phyloP scores from a whole-genome alignment of 2,113 vertebrate species.

The Polypterus bichir region DNA sequence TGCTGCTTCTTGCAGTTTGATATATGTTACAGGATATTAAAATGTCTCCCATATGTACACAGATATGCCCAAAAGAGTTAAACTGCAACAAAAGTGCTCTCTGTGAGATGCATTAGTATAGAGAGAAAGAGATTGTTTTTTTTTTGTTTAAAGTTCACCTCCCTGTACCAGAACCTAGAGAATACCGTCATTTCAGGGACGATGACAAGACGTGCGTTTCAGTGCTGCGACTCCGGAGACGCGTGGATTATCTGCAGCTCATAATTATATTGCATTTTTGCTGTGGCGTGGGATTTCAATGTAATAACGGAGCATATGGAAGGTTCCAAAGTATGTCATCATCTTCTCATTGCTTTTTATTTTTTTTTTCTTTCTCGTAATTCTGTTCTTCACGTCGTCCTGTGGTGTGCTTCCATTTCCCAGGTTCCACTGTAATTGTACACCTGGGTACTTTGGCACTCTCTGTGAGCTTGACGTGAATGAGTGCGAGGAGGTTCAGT shows the following conservation, averaged over 20 bases:
- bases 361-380: constrained; percentile 1
- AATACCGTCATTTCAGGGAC: neutral
- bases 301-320: neutral
- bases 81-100: no score
- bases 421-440: constrained; percentile 59
- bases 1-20: no score
- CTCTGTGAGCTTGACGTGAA: constrained; percentile 63
- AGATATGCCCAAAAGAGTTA: no score
- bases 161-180: neutral
- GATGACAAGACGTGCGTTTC: neutral
- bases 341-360: constrained; percentile 2
- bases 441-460: constrained; percentile 50
- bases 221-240: neutral
- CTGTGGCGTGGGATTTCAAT: neutral
- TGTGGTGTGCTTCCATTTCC: constrained; percentile 1
- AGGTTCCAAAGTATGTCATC: neutral
- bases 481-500: constrained; percentile 61
- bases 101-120: no score
- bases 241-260: neutral
- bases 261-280: neutral
- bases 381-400: neutral
- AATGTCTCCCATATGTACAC: no score
- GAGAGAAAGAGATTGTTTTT: no score
- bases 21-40: no score
- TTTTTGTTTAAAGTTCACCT: no score